Percentiles rank a stretch among this genome's conserved stretches.
phyloP scores from a whole-genome alignment of 2,888 invertebrate genomes.

The Mechanitis messenoides region DNA sequence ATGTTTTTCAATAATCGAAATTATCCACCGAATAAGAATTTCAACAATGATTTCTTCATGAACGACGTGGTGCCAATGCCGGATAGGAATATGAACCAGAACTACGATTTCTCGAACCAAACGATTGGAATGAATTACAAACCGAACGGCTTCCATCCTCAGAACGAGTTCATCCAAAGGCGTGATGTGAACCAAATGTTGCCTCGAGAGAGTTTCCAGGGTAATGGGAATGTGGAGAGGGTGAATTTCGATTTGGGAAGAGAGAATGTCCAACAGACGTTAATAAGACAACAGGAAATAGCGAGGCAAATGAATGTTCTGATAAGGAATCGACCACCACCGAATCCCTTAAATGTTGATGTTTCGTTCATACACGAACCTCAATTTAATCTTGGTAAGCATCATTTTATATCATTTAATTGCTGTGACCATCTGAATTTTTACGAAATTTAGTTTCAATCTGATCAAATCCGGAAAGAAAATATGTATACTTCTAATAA shows the following conservation, averaged over 20 bases:
- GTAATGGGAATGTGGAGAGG: constrained; percentile 48
- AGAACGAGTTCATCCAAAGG: constrained; percentile 57
- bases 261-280: constrained; percentile 51
- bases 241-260: constrained; percentile 49
- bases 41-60: constrained; percentile 49
- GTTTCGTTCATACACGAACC: constrained; percentile 66
- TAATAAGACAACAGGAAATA: constrained; percentile 63
- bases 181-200: constrained; percentile 55
- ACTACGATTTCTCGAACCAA: constrained; percentile 56
- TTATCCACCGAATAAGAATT: constrained; percentile 52
- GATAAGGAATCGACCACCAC: constrained; percentile 63
- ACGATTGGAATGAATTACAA: constrained; percentile 51
- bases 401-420: constrained; percentile 10
- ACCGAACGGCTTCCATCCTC: constrained; percentile 57
- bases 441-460: too few relatives aligned
- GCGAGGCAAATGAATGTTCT: constrained; percentile 65
- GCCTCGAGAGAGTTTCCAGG: constrained; percentile 49
- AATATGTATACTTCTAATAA: too few relatives aligned
- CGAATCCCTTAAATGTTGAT: constrained; percentile 64
- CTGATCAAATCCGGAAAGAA: too few relatives aligned
- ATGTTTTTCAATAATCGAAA: constrained; percentile 54
- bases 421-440: constrained; percentile 6
- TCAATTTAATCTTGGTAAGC: constrained; percentile 65
- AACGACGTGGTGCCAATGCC: constrained; percentile 58
- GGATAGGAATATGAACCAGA: constrained; percentile 53